These are phyloP conservation scores for Paratilapia polleni DNA, from an alignment of 2,113 vertebrate species.

Conservation along the genomic window DNA sequence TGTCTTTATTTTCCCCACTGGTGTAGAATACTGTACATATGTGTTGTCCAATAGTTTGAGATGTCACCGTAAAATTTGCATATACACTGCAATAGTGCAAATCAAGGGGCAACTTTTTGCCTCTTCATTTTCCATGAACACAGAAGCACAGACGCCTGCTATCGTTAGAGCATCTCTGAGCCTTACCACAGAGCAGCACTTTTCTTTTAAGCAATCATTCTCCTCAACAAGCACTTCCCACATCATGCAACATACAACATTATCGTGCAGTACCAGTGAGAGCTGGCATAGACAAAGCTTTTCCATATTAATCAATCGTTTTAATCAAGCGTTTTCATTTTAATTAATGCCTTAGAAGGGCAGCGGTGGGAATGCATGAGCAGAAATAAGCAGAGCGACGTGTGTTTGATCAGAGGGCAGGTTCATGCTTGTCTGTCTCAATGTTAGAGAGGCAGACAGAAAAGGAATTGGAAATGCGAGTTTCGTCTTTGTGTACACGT, in stretches of 20 bases:
- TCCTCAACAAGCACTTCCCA: slow-evolving; percentile 3
- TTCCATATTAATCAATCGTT: slow-evolving; percentile 50
- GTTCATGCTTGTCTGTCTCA: slow-evolving; percentile 10
- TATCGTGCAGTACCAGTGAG: slow-evolving; percentile 11
- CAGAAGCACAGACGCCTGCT: slow-evolving; percentile 39
- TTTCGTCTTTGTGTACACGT: background rate
- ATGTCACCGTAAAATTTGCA: slow-evolving; percentile 35
- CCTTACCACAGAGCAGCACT: slow-evolving; percentile 48
- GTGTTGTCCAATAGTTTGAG: slow-evolving; percentile 58
- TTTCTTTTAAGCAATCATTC: slow-evolving; percentile 28
- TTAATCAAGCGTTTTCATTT: slow-evolving; percentile 46
- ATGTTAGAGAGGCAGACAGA: background rate
- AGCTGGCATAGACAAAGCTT: slow-evolving; percentile 37
- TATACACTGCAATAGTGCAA: slow-evolving; percentile 43
- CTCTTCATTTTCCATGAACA: slow-evolving; percentile 7
- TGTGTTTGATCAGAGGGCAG: slow-evolving; percentile 4
- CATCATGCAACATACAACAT: too few species aligned
- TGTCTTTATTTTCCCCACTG: slow-evolving; percentile 28
- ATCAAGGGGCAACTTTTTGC: background rate
- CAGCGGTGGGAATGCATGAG: background rate
- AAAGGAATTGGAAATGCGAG: background rate
- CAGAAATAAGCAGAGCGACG: slow-evolving; percentile 8
- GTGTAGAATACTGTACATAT: slow-evolving; percentile 72
- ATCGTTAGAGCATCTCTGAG: slow-evolving; percentile 51
- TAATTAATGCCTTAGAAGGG: slow-evolving; percentile 47